Evolutionary conservation across 2,888 invertebrate species (phyloP).

Genomic region (Trachelus troglodyta): DNA sequence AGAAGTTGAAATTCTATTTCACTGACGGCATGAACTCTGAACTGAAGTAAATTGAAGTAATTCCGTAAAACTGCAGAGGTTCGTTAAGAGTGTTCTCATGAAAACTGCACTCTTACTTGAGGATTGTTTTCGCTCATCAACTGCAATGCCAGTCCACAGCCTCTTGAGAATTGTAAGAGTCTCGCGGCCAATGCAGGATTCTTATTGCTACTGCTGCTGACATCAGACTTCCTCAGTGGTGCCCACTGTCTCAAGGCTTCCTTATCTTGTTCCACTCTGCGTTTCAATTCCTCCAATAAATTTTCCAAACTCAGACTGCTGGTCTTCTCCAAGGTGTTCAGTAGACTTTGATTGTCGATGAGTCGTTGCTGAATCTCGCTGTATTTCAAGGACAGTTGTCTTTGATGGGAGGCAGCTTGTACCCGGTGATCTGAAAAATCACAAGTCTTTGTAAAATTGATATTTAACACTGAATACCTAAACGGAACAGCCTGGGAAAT

Average conservation of each 20-base stretch:
- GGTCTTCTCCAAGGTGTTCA: slow-evolving; percentile 83
- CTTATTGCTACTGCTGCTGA: slow-evolving; percentile 37
- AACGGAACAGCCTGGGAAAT: too few species aligned
- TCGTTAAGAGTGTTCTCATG: not conserved
- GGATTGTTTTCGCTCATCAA: slow-evolving; percentile 73
- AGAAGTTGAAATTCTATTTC: not conserved
- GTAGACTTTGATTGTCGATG: slow-evolving; percentile 90
- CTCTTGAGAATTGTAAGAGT: slow-evolving; percentile 80
- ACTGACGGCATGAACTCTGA: not conserved
- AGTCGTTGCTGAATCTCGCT: slow-evolving; percentile 89
- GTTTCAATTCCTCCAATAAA: slow-evolving; percentile 78
- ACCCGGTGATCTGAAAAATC: slow-evolving; percentile 48
- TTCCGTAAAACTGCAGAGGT: not conserved
- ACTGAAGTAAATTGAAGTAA: not conserved
- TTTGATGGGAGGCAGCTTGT: slow-evolving; percentile 81
- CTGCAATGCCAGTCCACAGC: slow-evolving; percentile 80
- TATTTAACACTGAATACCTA: not conserved
- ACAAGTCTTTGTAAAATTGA: not conserved
- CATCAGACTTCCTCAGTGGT: slow-evolving; percentile 67
- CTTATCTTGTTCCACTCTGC: slow-evolving; percentile 91
- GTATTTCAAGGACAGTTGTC: slow-evolving; percentile 84
- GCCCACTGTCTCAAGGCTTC: slow-evolving; percentile 81
- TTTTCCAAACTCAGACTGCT: slow-evolving; percentile 77
- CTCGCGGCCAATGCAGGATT: slow-evolving; percentile 70
- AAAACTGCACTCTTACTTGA: not conserved